Percentiles rank a stretch among this genome's conserved stretches.
These are phyloP conservation scores for Bergia puertoricense DNA, from an alignment of 92 coral and sea anemone genomes.

Conservation along the genomic window DNA sequence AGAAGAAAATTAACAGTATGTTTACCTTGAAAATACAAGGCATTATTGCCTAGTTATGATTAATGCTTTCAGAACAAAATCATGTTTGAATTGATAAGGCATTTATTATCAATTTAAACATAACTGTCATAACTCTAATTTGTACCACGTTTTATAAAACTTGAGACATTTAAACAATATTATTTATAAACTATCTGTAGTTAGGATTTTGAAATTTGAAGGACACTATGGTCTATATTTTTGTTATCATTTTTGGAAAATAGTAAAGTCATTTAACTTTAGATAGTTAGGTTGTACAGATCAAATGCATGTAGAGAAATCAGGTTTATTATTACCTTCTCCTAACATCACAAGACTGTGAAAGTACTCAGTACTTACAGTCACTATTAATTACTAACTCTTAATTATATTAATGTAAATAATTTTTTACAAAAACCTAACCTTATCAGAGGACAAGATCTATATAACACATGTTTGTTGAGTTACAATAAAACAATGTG, in stretches of 20 bases:
- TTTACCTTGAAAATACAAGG: no score
- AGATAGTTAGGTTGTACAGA: neutral
- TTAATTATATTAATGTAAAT: neutral
- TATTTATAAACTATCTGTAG: neutral
- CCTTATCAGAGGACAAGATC: neutral
- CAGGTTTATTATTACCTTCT: no score
- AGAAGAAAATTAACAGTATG: no score
- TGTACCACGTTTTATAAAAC: neutral
- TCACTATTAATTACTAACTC: neutral
- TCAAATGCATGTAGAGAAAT: neutral
- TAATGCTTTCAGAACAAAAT: no score
- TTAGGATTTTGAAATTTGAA: slow-evolving; percentile 22
- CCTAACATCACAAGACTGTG: no score
- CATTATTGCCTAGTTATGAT: no score
- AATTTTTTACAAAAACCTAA: neutral
- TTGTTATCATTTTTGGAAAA: neutral
- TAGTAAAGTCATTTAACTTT: no score
- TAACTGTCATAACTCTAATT: neutral
- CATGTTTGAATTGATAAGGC: no score
- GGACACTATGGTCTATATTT: neutral
- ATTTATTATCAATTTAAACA: no score
- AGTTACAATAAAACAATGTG: no score
- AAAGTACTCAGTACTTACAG: neutral
- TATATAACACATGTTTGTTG: neutral
- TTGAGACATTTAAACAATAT: neutral